phyloP scores from a whole-genome alignment of 2,797 vertebrate species.

The Hirundo rustica region DNA sequence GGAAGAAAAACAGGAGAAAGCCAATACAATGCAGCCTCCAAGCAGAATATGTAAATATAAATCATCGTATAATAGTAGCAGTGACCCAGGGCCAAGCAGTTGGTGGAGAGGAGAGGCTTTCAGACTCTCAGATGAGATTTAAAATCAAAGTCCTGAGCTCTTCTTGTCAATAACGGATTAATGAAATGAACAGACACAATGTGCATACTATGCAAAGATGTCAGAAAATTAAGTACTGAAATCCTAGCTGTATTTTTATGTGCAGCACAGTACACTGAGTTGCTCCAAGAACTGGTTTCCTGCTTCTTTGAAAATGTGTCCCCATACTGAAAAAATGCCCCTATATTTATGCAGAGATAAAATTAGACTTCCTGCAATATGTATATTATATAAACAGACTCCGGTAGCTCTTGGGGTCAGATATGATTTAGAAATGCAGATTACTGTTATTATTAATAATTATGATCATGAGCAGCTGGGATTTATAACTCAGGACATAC shows the following conservation, averaged over 20 bases:
- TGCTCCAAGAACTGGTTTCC: background rate
- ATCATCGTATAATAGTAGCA: background rate
- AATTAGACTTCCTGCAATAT: background rate
- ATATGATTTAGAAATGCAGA: background rate
- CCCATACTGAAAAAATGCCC: background rate
- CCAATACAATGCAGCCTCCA: background rate
- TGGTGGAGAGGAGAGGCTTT: background rate
- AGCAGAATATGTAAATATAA: background rate
- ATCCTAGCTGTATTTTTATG: background rate
- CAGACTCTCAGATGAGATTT: background rate
- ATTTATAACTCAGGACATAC: background rate
- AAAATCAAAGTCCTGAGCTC: background rate
- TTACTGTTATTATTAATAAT: slow-evolving; percentile 40
- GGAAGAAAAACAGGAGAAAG: background rate
- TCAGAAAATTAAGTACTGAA: background rate
- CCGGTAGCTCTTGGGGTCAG: background rate
- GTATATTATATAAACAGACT: background rate
- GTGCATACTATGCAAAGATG: background rate
- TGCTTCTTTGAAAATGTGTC: background rate
- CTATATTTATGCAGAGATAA: background rate
- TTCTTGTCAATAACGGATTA: background rate
- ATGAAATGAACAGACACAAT: background rate
- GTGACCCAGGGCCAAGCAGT: background rate
- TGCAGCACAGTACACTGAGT: background rate
- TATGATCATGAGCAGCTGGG: background rate